phyloP scores from a whole-genome alignment of 2,888 invertebrate genomes.

The Cataglyphis albicans region DNA sequence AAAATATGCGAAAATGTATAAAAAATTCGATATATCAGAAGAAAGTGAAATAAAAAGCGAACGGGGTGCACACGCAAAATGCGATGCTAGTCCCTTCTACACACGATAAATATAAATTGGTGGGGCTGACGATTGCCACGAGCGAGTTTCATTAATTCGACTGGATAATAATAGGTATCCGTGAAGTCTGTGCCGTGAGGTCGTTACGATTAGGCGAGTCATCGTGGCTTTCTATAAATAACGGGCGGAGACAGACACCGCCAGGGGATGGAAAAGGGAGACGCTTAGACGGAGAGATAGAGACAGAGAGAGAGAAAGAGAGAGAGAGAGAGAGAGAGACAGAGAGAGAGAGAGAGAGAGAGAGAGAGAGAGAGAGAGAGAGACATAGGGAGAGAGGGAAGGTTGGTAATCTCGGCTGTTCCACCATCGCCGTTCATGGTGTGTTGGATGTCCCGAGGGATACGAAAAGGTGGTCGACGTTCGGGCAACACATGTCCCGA shows the following conservation, averaged over 20 bases:
- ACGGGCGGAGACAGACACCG: slow-evolving; percentile 59
- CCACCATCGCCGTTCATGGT: slow-evolving; percentile 37
- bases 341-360: slow-evolving; percentile 16
- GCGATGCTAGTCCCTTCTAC: neutral
- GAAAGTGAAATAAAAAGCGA: no score
- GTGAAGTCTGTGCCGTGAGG: slow-evolving; percentile 50
- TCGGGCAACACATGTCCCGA: slow-evolving; percentile 80
- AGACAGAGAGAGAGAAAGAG: neutral
- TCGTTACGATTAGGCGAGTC: slow-evolving; percentile 68
- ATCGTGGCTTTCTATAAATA: slow-evolving; percentile 75
- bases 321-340: slow-evolving; percentile 33
- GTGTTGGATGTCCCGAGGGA: slow-evolving; percentile 65
- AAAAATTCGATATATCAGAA: slow-evolving; percentile 3
- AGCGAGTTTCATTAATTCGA: slow-evolving; percentile 58
- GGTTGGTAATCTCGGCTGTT: slow-evolving; percentile 52
- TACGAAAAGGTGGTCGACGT: slow-evolving; percentile 59
- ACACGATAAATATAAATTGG: slow-evolving; percentile 13
- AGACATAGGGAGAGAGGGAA: neutral
- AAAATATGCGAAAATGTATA: neutral
- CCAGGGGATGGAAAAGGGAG: slow-evolving; percentile 62
- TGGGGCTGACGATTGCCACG: slow-evolving; percentile 32
- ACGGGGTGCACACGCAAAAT: neutral
- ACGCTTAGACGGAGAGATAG: slow-evolving; percentile 49
- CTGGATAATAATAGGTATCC: slow-evolving; percentile 61
- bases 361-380: neutral